Evolutionary conservation across 2,888 invertebrate species (phyloP).

Genomic region (Bembecia ichneumoniformis): DNA sequence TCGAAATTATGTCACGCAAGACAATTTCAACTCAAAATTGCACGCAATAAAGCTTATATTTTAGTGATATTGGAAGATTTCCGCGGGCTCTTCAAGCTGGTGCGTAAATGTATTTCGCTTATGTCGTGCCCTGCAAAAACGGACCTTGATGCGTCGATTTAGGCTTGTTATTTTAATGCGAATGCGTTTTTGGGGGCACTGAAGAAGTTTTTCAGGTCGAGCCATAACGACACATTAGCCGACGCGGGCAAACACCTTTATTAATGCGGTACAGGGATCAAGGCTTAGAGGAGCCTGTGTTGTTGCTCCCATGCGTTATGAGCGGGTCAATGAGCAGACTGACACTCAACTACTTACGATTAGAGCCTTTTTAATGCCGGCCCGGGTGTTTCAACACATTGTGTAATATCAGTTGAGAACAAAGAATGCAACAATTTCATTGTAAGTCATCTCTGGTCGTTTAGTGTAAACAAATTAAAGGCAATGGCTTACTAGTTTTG

Average conservation of each 20-base stretch:
- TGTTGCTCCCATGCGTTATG: not conserved
- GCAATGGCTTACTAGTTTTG: too few species aligned
- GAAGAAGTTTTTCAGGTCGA: conserved; percentile 61
- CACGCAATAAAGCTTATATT: conserved; percentile 33
- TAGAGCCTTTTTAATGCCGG: not conserved
- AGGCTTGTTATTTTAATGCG: conserved; percentile 25
- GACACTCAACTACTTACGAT: not conserved
- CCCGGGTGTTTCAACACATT: not conserved
- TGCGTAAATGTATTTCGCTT: conserved; percentile 33
- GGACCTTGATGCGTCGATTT: not conserved
- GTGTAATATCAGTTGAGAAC: too few species aligned
- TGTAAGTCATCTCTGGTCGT: too few species aligned
- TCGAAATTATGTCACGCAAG: conserved; percentile 24
- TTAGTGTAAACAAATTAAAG: too few species aligned
- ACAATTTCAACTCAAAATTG: conserved; percentile 15
- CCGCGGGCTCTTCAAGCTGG: conserved; percentile 42
- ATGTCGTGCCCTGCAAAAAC: not conserved
- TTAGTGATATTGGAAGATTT: conserved; percentile 41
- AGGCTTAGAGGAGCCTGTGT: conserved; percentile 26
- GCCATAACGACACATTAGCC: conserved; percentile 65
- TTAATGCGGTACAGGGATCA: conserved; percentile 61
- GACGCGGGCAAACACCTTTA: conserved; percentile 63
- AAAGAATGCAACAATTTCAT: too few species aligned
- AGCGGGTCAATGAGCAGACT: not conserved
- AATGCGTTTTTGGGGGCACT: conserved; percentile 26